A percentile compares a stretch with the other conserved stretches of the same genome.
These are phyloP conservation scores for Bucorvus abyssinicus DNA, from an alignment of 2,797 vertebrate species.

Conservation along the genomic window DNA sequence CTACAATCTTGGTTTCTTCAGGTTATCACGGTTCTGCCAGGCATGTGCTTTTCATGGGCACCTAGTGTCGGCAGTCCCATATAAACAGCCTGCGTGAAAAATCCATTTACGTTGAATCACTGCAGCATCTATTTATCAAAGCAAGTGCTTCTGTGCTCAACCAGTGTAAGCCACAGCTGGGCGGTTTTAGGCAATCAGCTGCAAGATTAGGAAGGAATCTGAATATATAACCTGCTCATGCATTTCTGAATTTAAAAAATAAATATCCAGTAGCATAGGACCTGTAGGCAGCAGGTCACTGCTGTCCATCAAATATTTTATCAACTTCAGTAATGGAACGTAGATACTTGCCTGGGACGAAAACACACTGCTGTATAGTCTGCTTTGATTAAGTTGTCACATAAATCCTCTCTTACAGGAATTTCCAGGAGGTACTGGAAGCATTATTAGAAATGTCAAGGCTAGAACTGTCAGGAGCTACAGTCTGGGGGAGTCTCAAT, in stretches of 20 bases:
- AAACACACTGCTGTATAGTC: neutral
- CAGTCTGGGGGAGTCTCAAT: neutral
- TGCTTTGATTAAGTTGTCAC: conserved; percentile 12
- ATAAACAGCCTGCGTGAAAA: conserved; percentile 46
- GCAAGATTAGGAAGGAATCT: conserved; percentile 11
- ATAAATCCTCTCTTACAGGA: neutral
- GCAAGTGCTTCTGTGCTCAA: neutral
- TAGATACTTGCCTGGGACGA: conserved; percentile 5
- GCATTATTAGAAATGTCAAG: conserved; percentile 15
- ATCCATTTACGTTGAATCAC: conserved; percentile 33
- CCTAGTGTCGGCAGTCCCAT: neutral
- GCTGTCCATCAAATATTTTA: conserved; percentile 23
- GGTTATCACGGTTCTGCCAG: neutral
- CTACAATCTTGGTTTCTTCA: neutral
- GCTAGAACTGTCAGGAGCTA: neutral
- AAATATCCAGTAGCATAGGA: neutral
- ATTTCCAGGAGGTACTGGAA: conserved; percentile 17
- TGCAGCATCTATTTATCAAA: conserved; percentile 49
- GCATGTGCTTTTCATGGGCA: conserved; percentile 7
- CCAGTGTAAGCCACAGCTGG: conserved; percentile 26
- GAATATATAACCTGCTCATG: neutral
- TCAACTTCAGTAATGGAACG: conserved; percentile 7
- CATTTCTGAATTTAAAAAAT: neutral
- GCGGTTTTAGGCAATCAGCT: conserved; percentile 46
- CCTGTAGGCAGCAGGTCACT: neutral